Evolutionary conservation across 2,113 vertebrate genomes (phyloP), one percentile per base, ranked within the genome.

Genomic region (Choloepus hoffmanni): DNA sequence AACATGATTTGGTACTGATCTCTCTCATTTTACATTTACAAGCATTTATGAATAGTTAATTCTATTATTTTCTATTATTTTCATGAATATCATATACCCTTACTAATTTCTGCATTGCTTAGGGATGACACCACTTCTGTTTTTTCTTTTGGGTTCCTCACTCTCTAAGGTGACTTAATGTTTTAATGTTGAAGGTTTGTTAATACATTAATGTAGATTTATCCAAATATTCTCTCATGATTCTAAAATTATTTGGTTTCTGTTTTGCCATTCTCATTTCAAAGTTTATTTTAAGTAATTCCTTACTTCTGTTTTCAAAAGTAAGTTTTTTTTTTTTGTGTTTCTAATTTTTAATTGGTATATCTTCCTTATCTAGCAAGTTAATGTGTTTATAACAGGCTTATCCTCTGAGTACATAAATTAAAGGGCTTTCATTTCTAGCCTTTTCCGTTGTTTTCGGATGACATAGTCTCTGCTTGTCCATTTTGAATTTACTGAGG

Each of bases 21-120:
- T 40, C 60, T 40, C 53, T 79, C 3, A 1, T 30, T 94, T 67
- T 84, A 81, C 10, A 19, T 81, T 73, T 88, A 26, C 36, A 77
- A 72, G 40, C 15, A 36, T 78, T 81, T 81, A 73, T 65, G n/a
- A 43, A 72, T 36, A 82, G 23, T 65, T 14, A 7, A 62, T 82
- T 23, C 2, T 48, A 82, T 88, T 67, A 90, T 62, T 95, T 92
- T 81, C 40, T 92, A 43, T 33, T 77, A 28, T 58, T 74, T 15
- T 15, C 24, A 53, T 84, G 60, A 72, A 53, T 90, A 53, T 63
- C 63, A 43, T n/a, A 63, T 67, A 50, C n/a, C 30, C 60, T 96
- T 77, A 72, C 28, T 50, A 53, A 62, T 62, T 63, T 87, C 90
- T 55, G 70, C 83, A 70, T 84, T 95, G 19, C 13, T 85, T 95